Evolutionary conservation across 2,113 vertebrate genomes (phyloP), one percentile per base, ranked within the genome.

Genomic region (Nesogale talazaci): DNA sequence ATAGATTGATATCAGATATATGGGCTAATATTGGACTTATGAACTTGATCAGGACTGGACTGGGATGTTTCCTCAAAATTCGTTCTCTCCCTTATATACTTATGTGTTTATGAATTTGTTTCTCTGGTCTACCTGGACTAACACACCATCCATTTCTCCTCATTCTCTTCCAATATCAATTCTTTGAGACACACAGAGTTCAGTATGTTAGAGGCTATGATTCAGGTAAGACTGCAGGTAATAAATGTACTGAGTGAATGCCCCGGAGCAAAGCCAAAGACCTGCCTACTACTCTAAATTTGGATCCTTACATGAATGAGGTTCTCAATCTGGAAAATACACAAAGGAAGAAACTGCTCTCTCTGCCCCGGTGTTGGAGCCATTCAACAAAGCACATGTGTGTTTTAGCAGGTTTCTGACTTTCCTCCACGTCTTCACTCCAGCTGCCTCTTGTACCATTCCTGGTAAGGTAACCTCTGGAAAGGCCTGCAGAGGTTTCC

Each of bases 401-500:
- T 91, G 91, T 92, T 79, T 94, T 84, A 90, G 84, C 74, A 92
- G 59, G 63, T 36, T 61, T 25, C 85, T 80, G 57, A 82, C 91
- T 85, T 70, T 40, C 31, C 75, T 40, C 78, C 90, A 74, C 8
- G 0, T 23, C 88, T 92, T 38, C 34, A 19, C 29, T 59, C 85
- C 91, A 90, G 93, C 94, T 77, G 88, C 79, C 25, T 92, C 87
- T 77, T 59, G n/a, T 1, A 61, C 57, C 63, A 8, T 36, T 86
- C 80, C 81, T 97, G 95, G 90, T 89, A 91, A 94, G 70, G 14
- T 40, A 80, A 8, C 10, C 72, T 31, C 52, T 63, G 46, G 52
- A 88, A 52, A 86, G 75, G 74, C 14, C 69, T 91, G 92, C 67
- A 94, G 92, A 96, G 89, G 46, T 94, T 95, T 94, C 94, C 89